Conservation (phyloP, 2,888 invertebrate genomes). For the Eutolmus rufibarbis region DNA sequence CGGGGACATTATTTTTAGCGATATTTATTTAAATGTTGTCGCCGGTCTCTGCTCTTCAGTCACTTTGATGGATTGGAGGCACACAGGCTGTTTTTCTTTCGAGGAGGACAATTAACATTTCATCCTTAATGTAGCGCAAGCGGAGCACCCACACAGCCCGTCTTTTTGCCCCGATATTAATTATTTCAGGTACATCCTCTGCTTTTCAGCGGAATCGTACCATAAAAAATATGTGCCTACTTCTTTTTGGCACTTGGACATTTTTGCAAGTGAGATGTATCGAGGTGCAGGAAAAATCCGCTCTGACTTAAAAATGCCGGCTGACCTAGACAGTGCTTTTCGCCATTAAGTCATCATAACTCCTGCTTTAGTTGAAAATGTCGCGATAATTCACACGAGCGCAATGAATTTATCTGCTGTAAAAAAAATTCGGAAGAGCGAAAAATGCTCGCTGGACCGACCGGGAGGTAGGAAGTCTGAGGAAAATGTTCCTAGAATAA, state of each 20-base stretch:
- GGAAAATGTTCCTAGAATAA: neutral
- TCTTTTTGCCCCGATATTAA: neutral
- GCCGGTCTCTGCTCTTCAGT: neutral
- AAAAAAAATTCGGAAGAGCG: neutral
- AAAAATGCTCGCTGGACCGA: neutral
- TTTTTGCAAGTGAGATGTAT: neutral
- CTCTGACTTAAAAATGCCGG: neutral
- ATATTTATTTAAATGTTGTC: neutral
- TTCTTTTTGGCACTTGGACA: neutral
- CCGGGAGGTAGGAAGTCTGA: neutral
- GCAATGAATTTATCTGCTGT: neutral
- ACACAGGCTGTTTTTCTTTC: neutral
- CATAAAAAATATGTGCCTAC: neutral
- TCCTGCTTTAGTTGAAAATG: neutral
- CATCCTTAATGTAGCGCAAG: neutral
- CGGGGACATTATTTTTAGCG: neutral
- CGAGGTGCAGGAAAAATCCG: neutral
- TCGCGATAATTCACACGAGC: neutral
- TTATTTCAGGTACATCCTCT: neutral
- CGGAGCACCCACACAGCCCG: neutral
- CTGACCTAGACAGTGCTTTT: conserved; percentile 11
- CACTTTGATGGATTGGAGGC: neutral
- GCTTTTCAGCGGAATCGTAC: neutral
- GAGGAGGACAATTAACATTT: neutral
- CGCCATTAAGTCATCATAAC: conserved; percentile 11